These are phyloP conservation scores for Hippopotamus amphibius DNA, from an alignment of 2,113 vertebrate genomes.

Conservation along the genomic window DNA sequence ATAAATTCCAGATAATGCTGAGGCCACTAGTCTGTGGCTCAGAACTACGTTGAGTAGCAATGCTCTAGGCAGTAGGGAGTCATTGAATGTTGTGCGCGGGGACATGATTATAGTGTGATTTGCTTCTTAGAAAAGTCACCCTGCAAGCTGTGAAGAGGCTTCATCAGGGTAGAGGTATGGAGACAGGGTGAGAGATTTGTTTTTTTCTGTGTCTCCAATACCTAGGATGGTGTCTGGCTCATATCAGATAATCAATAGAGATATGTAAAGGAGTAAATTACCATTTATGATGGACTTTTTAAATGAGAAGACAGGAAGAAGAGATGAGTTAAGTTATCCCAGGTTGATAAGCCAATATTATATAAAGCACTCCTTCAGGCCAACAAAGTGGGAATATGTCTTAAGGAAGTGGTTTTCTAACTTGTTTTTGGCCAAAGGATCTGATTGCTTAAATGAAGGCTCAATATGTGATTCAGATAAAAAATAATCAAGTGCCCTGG, in stretches of 20 bases:
- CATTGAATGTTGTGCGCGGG: not conserved
- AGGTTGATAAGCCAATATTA: not conserved
- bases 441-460: conserved; percentile 9
- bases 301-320: not conserved
- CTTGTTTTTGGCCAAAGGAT: conserved; percentile 19
- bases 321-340: not conserved
- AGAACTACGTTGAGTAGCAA: not conserved
- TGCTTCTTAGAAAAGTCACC: not conserved
- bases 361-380: not conserved
- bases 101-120: not conserved
- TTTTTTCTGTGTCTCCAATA: not conserved
- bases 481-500: not conserved
- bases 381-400: not conserved
- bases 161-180: not conserved
- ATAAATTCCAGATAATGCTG: not conserved
- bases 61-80: not conserved
- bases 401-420: not conserved
- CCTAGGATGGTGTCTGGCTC: not conserved
- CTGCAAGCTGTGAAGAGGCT: not conserved
- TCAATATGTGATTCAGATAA: not conserved
- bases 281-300: conserved; percentile 41
- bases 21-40: not conserved
- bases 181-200: not conserved
- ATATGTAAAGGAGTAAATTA: not conserved
- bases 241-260: not conserved